Base-by-base conservation (phyloP, 1,140 invertebrate species). In the Teleogryllus occipitalis region DNA sequence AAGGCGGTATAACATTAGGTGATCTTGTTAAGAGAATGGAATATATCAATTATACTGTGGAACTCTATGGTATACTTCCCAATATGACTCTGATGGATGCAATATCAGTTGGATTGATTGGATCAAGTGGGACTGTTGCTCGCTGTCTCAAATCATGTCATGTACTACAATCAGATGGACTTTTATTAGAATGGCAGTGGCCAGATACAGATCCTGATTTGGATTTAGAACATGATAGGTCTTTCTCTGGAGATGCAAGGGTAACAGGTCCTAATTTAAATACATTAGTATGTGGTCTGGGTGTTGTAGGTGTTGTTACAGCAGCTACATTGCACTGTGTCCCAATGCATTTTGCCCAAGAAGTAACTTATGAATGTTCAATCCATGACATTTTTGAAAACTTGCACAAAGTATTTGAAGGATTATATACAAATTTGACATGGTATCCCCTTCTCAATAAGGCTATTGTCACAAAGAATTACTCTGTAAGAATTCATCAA, bases 401-500 rank as follows among this genome's bases (percentile, higher is more conserved):
- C 18, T 75, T 73, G 27, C 65, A 73, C 12, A 46, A 79, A 12
- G 48, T 81, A 39, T 76, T 46, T 18, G 65, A 78, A 10, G 74
- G 47, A 39, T 46, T 81, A 15, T 81, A 78, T 54, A 47, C 48
- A 47, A 21, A 79, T 76, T 12, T 78, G n/a, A 65, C 79, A 75
- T 81, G 80, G 80, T 81, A 74, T 79, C 80, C 80, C 8, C 77
- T 81, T 48, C 47, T 81, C 14, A 73, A 81, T 65, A 81, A 65
- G 76, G 77, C 78, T 21, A 72, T 81, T 8, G 49, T 81, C 15
- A 79, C 74, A 0, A 48, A 54, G 6, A 54, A 78, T 14, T 54
- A 46, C 46, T 74, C 47, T 39, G 80, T 81, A 21, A 47, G 80
- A 39, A 54, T 78, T 15, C 65, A 73, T 49, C 72, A 75, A 5